Percentiles rank a stretch among this genome's conserved stretches.
These are phyloP conservation scores for Pseudococcus jackbeardsleyi DNA, from an alignment of 2,888 invertebrate species.

Conservation along the genomic window DNA sequence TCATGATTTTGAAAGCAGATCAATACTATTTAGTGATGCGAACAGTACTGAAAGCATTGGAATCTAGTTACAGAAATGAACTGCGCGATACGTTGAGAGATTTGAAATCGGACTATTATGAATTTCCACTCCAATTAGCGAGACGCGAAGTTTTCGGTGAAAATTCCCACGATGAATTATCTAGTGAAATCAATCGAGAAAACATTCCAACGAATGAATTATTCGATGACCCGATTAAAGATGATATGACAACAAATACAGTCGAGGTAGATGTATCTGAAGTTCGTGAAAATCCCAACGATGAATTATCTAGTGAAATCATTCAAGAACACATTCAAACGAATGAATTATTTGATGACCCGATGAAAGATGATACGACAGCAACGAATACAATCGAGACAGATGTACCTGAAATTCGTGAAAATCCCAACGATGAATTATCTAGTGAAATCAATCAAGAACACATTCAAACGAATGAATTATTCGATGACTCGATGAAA, in stretches of 20 bases:
- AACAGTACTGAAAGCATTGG: background rate
- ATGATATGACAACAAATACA: background rate
- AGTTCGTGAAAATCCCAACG: background rate
- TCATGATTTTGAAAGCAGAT: too few relatives aligned
- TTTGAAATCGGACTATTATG: too few relatives aligned
- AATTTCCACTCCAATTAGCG: too few relatives aligned
- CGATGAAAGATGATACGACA: background rate
- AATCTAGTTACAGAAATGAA: background rate
- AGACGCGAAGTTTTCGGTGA: background rate
- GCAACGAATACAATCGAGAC: background rate
- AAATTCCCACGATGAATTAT: background rate
- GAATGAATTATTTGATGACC: background rate
- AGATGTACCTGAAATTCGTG: background rate
- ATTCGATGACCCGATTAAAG: background rate
- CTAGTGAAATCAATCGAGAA: background rate
- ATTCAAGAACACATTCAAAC: background rate
- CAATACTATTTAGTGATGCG: too few relatives aligned
- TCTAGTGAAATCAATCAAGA: background rate
- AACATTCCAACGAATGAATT: background rate
- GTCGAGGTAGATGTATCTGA: background rate
- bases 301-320: background rate
- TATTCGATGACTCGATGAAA: background rate
- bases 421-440: background rate
- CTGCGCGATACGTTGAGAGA: background rate
- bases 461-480: background rate